phyloP scores from a whole-genome alignment of 1,140 invertebrate species.

The Glomeris maerens region DNA sequence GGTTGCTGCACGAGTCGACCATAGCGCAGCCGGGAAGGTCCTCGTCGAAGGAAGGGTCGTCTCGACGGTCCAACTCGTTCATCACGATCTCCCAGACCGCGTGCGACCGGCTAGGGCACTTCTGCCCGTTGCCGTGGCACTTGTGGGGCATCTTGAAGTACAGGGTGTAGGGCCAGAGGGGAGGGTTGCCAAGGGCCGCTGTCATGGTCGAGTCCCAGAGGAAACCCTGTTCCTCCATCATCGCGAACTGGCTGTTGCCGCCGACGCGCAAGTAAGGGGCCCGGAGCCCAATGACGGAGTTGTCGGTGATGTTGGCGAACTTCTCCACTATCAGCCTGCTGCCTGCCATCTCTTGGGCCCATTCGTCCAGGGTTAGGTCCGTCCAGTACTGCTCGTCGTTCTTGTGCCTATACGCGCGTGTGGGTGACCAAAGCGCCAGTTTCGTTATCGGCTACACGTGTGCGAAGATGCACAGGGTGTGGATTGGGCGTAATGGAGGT shows the following conservation, averaged over 20 bases:
- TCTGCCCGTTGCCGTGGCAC: slow-evolving; percentile 64
- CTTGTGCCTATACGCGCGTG: too few relatives aligned
- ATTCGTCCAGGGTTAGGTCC: slow-evolving; percentile 79
- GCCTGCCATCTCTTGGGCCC: slow-evolving; percentile 93
- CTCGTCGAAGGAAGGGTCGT: slow-evolving; percentile 21
- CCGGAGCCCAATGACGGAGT: slow-evolving; percentile 82
- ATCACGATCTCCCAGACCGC: slow-evolving; percentile 24
- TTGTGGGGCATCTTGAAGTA: slow-evolving; percentile 92
- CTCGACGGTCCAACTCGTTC: slow-evolving; percentile 23
- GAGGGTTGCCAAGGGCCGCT: slow-evolving; percentile 76
- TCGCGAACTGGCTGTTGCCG: slow-evolving; percentile 91
- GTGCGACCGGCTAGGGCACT: slow-evolving; percentile 22
- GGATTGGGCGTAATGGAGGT: too few relatives aligned
- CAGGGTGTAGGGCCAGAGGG: slow-evolving; percentile 93
- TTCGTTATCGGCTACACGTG: too few relatives aligned
- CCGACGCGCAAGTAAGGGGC: slow-evolving; percentile 85
- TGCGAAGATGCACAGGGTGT: too few relatives aligned
- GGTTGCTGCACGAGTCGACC: slow-evolving; percentile 26
- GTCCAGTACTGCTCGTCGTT: slow-evolving; percentile 89
- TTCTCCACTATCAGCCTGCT: slow-evolving; percentile 85
- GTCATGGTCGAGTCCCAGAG: slow-evolving; percentile 91
- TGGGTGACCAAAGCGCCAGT: too few relatives aligned
- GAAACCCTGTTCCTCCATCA: slow-evolving; percentile 96
- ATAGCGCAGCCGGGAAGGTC: slow-evolving; percentile 24
- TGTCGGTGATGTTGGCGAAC: slow-evolving; percentile 82